Evolutionary conservation across 2,113 vertebrate species (phyloP).

Genomic region (Ameiurus melas): DNA sequence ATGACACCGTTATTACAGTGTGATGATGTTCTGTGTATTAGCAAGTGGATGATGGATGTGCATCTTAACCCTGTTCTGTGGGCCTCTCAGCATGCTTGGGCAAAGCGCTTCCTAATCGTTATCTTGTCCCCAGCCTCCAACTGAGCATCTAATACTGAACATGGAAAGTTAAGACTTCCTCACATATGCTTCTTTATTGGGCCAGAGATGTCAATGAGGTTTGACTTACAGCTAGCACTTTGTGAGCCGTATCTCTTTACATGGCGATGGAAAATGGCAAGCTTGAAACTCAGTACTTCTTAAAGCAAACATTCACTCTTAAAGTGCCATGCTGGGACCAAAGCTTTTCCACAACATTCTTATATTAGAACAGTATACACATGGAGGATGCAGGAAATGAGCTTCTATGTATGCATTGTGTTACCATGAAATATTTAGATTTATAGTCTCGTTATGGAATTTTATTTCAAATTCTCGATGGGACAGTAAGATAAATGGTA

Average conservation of each 20-base stretch:
- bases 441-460: not conserved
- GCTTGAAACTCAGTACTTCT: conserved; percentile 26
- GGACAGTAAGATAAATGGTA: not conserved
- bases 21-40: conserved; percentile 31
- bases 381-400: not conserved
- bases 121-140: conserved; percentile 55
- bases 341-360: conserved; percentile 13
- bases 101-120: conserved; percentile 57
- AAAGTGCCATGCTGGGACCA: conserved; percentile 33
- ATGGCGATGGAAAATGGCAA: conserved; percentile 22
- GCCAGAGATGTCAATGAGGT: conserved; percentile 53
- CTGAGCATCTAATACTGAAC: conserved; percentile 57
- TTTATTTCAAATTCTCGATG: not conserved
- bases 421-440: conserved; percentile 1
- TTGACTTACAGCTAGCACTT: conserved; percentile 48
- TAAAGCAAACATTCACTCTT: conserved; percentile 14
- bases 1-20: conserved; percentile 31
- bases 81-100: conserved; percentile 49
- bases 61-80: conserved; percentile 43
- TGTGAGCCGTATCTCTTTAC: conserved; percentile 37
- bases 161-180: conserved; percentile 54
- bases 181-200: conserved; percentile 61
- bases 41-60: conserved; percentile 50
- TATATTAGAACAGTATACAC: not conserved
- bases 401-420: not conserved